Evolutionary conservation across 2,797 vertebrate genomes (phyloP).

Genomic region (Aldrovandia affinis): DNA sequence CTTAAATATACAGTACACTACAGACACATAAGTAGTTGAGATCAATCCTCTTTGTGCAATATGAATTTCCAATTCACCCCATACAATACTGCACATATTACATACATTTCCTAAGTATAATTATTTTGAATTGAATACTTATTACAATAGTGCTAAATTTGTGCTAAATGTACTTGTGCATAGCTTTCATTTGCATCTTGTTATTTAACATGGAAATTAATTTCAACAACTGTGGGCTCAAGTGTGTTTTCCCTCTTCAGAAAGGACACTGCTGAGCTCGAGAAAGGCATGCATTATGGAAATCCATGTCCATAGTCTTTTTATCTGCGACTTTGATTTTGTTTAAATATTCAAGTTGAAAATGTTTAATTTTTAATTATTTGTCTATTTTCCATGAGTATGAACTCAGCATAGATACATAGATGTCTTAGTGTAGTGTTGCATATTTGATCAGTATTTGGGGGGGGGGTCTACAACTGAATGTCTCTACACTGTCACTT

Average conservation of each 20-base stretch:
- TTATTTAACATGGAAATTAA: conserved; percentile 72
- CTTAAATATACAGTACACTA: not conserved
- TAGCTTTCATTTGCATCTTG: conserved; percentile 73
- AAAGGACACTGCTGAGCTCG: conserved; percentile 62
- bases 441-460: not conserved
- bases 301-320: conserved; percentile 37
- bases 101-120: not conserved
- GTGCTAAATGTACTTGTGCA: conserved; percentile 43
- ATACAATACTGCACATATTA: not conserved
- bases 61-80: not conserved
- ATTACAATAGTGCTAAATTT: conserved; percentile 7
- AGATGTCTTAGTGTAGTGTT: not conserved
- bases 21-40: not conserved
- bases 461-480: not conserved
- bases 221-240: conserved; percentile 69
- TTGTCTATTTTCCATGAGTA: not conserved
- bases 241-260: conserved; percentile 78
- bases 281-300: conserved; percentile 54
- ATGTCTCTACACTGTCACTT: not conserved
- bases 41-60: not conserved
- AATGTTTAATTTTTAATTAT: not conserved
- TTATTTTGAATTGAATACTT: conserved; percentile 7
- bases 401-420: not conserved
- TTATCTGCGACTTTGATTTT: not conserved
- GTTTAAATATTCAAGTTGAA: not conserved